Conservation (phyloP, 2,888 invertebrate genomes). For the Eupithecia exiguata region DNA sequence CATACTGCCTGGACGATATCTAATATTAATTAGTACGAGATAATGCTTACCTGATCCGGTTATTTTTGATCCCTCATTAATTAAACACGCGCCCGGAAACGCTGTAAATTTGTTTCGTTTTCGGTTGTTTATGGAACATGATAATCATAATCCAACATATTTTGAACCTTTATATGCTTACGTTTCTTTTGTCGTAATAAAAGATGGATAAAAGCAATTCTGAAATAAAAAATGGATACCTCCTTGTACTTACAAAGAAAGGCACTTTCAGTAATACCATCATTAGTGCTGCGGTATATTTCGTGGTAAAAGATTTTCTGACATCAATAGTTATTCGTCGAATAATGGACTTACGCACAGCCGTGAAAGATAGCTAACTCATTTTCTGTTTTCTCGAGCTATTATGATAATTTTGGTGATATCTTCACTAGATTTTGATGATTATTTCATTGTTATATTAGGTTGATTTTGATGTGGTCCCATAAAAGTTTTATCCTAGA, state of each 20-base stretch:
- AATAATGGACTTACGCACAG: constrained; percentile 22
- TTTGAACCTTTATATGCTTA: background rate
- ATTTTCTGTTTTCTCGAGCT: background rate
- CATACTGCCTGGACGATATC: background rate
- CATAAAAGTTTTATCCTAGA: no score
- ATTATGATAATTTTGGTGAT: background rate
- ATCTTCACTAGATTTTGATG: no score
- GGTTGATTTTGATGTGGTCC: no score
- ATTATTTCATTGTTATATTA: no score
- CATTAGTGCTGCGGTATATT: constrained; percentile 41
- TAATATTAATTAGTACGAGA: constrained; percentile 35
- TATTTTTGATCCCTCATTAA: constrained; percentile 61
- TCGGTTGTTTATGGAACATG: constrained; percentile 3
- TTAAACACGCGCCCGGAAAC: constrained; percentile 6
- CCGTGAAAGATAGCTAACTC: constrained; percentile 6
- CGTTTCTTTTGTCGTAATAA: constrained; percentile 19
- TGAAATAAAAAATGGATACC: constrained; percentile 40
- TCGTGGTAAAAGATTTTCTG: constrained; percentile 34
- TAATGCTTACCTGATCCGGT: constrained; percentile 58
- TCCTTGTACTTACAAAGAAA: constrained; percentile 32
- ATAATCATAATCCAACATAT: background rate
- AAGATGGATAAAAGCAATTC: constrained; percentile 35
- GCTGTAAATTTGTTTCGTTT: constrained; percentile 6
- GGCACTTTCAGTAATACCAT: constrained; percentile 40
- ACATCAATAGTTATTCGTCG: constrained; percentile 34